phyloP scores from a whole-genome alignment of 2,113 vertebrate genomes.

The Periophthalmus modestus region DNA sequence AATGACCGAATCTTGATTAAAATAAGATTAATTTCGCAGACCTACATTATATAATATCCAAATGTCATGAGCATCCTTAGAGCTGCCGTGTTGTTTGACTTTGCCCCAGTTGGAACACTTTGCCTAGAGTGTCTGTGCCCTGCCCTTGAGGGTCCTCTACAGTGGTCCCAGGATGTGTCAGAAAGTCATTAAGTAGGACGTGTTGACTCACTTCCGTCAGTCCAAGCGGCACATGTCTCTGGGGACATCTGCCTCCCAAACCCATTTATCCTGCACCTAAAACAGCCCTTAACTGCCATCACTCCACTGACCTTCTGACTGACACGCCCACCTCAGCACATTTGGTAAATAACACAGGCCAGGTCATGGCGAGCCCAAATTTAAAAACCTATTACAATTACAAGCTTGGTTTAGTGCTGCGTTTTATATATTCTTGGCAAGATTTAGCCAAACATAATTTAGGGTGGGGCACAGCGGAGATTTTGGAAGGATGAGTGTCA shows the following conservation, averaged over 20 bases:
- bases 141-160: conserved; percentile 67
- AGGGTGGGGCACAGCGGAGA: conserved; percentile 73
- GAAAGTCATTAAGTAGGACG: conserved; percentile 46
- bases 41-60: neutral
- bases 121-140: conserved; percentile 17
- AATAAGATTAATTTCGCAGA: no score
- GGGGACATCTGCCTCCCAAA: conserved; percentile 33
- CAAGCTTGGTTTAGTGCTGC: conserved; percentile 4
- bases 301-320: conserved; percentile 55
- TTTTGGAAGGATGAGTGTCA: conserved; percentile 55
- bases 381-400: neutral
- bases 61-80: neutral
- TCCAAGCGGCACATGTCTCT: conserved; percentile 30
- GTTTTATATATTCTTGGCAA: neutral
- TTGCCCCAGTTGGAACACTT: conserved; percentile 17
- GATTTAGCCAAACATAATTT: conserved; percentile 45
- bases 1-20: no score
- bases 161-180: conserved; percentile 44
- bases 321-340: conserved; percentile 37
- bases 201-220: conserved; percentile 39
- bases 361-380: neutral
- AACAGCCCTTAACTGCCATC: conserved; percentile 46
- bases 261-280: conserved; percentile 39
- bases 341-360: conserved; percentile 4
- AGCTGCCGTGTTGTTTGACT: neutral